phyloP scores from a whole-genome alignment of 2,888 invertebrate species.

The Cyrtodaria siliqua region DNA sequence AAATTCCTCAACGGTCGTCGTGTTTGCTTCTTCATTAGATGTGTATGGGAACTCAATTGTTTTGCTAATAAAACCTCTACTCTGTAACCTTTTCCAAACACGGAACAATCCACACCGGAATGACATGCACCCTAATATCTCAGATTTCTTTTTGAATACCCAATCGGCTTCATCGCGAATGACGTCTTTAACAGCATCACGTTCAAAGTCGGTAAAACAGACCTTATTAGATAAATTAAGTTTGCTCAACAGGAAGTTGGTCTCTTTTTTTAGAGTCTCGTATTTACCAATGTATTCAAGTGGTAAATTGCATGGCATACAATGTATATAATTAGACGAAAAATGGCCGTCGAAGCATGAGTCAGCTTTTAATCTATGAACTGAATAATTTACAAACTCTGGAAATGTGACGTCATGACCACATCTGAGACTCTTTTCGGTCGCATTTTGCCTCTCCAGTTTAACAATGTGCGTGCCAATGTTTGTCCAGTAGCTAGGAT shows the following conservation, averaged over 20 bases:
- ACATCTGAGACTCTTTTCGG: slow-evolving; percentile 40
- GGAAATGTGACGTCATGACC: slow-evolving; percentile 66
- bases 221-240: background rate
- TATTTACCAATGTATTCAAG: background rate
- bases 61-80: background rate
- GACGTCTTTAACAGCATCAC: background rate
- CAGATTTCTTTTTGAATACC: background rate
- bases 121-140: background rate
- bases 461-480: slow-evolving; percentile 46
- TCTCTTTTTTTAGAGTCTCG: background rate
- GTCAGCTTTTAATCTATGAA: background rate
- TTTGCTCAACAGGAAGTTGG: background rate
- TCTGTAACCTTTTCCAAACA: background rate
- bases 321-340: background rate
- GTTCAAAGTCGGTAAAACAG: background rate
- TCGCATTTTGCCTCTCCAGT: slow-evolving; percentile 29
- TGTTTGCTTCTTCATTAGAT: background rate
- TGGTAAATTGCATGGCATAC: background rate
- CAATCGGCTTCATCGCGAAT: background rate
- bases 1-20: background rate
- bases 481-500: slow-evolving; percentile 57
- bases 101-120: background rate
- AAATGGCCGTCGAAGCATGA: background rate
- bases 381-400: slow-evolving; percentile 43
- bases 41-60: background rate